phyloP scores from a whole-genome alignment of 2,113 vertebrate species.

The Lasiurus cinereus region DNA sequence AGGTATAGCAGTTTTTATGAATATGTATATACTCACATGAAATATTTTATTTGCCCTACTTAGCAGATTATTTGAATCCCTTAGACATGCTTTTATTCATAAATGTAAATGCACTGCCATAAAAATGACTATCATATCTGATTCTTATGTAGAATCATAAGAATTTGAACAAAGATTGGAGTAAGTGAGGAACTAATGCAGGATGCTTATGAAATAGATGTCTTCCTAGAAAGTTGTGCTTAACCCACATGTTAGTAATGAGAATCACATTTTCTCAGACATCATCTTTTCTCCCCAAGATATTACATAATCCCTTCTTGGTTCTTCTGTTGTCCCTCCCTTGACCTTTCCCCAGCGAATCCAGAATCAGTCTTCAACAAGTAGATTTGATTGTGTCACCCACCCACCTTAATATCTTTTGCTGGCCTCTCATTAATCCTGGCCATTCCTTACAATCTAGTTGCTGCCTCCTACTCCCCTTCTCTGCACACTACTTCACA shows the following conservation, averaged over 20 bases:
- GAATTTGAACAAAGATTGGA: no score
- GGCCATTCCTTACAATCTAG: neutral
- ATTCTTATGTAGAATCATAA: neutral
- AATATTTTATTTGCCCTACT: constrained; percentile 15
- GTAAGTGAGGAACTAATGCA: no score
- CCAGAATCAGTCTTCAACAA: neutral
- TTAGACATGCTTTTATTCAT: constrained; percentile 26
- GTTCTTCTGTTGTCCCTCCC: neutral
- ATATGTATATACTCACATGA: constrained; percentile 46
- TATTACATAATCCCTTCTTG: neutral
- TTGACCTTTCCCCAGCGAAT: neutral
- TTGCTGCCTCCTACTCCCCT: neutral
- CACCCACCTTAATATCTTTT: neutral
- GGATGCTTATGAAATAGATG: neutral
- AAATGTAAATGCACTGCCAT: neutral
- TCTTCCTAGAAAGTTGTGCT: neutral
- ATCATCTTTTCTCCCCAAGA: neutral
- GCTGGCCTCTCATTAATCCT: neutral
- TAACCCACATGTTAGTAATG: neutral
- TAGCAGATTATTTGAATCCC: constrained; percentile 28
- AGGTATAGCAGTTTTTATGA: neutral
- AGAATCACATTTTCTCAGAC: neutral
- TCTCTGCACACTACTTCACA: neutral
- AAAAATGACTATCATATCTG: constrained; percentile 8
- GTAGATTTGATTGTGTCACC: neutral